Evolutionary conservation across 2,113 vertebrate species (phyloP).

Genomic region (Oenanthe melanoleuca): DNA sequence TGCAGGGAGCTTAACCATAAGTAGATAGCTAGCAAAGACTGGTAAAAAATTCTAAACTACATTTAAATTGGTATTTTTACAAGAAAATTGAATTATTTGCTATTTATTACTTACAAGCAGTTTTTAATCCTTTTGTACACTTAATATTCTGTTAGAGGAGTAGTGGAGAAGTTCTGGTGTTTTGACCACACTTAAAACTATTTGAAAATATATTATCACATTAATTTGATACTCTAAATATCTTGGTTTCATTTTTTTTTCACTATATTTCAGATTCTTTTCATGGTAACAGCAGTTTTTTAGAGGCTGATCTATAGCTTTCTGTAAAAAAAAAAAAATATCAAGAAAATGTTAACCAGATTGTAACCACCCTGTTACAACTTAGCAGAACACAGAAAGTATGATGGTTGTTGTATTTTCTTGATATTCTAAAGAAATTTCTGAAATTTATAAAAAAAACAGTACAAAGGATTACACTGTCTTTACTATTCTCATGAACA

Average conservation of each 20-base stretch:
- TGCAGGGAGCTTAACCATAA: background rate
- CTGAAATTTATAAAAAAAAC: background rate
- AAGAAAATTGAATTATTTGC: background rate
- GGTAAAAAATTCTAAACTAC: background rate
- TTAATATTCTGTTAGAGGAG: background rate
- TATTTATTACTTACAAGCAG: background rate
- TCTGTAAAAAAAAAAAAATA: background rate
- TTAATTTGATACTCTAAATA: background rate
- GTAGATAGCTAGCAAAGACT: background rate
- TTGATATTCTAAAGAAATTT: background rate
- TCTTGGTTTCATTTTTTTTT: background rate
- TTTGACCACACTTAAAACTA: background rate
- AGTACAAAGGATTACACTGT: background rate
- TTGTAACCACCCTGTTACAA: background rate
- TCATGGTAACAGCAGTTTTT: background rate
- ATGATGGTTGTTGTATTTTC: background rate
- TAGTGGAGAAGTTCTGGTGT: background rate
- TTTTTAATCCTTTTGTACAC: background rate
- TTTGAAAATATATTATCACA: background rate
- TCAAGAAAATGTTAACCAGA: background rate
- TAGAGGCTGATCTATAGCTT: background rate
- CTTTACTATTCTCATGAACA: background rate
- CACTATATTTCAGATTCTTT: background rate
- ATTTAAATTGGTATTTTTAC: background rate
- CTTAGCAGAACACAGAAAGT: background rate